Percentiles rank a stretch among this genome's conserved stretches.
phyloP scores from a whole-genome alignment of 1,140 invertebrate genomes.

The Pissodes strobi region DNA sequence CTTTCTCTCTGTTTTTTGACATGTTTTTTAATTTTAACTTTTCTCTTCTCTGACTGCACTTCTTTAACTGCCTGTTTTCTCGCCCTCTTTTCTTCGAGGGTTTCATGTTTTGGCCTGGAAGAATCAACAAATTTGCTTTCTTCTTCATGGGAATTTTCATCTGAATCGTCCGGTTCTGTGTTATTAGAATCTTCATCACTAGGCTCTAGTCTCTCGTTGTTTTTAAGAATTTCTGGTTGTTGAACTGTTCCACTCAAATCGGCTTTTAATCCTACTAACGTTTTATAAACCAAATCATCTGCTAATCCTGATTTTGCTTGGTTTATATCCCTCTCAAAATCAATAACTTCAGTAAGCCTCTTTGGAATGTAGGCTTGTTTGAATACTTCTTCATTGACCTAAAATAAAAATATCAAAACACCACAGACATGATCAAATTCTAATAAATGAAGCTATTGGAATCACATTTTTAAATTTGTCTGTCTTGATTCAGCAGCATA shows the following conservation, averaged over 20 bases:
- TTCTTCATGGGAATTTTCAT: slow-evolving; percentile 53
- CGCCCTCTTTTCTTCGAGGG: slow-evolving; percentile 80
- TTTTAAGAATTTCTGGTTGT: slow-evolving; percentile 60
- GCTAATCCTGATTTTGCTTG: slow-evolving; percentile 76
- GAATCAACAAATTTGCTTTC: slow-evolving; percentile 68
- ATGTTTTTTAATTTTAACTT: slow-evolving; percentile 94
- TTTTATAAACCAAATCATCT: slow-evolving; percentile 80
- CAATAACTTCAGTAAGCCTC: slow-evolving; percentile 87
- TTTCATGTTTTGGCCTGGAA: slow-evolving; percentile 83
- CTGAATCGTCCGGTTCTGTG: slow-evolving; percentile 54
- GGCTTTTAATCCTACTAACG: slow-evolving; percentile 79
- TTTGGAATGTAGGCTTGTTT: slow-evolving; percentile 94
- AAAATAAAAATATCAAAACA: too few species aligned
- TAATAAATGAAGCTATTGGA: too few species aligned
- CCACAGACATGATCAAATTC: too few species aligned
- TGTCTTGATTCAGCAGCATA: too few species aligned
- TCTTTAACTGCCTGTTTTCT: slow-evolving; percentile 87
- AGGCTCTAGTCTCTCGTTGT: slow-evolving; percentile 1
- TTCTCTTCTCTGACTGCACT: slow-evolving; percentile 87
- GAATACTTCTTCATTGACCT: slow-evolving; percentile 86
- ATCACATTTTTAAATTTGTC: too few species aligned
- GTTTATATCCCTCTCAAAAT: slow-evolving; percentile 88
- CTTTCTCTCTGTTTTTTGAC: slow-evolving; percentile 90
- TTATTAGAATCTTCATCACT: slow-evolving; percentile 40
- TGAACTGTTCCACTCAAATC: slow-evolving; percentile 75